Base-by-base conservation (phyloP, 2,888 invertebrate species). In the Drosophila mettleri region DNA sequence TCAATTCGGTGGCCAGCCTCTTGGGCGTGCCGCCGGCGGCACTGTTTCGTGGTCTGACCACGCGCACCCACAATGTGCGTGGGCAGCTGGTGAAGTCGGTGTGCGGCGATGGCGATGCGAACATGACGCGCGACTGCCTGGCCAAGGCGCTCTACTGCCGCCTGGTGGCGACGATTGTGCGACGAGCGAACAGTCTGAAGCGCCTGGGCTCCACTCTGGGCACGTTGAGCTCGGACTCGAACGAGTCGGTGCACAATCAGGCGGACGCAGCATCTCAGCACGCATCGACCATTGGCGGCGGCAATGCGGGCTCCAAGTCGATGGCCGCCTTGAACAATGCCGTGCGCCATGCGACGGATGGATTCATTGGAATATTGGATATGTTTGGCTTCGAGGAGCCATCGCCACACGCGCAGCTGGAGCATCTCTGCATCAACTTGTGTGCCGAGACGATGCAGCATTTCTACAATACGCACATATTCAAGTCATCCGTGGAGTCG, bases 361-460 rank as follows among this genome's bases (percentile, higher is more conserved):
- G 98, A 10, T 98, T 98, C 92, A 98, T 98, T 78, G 98, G 98
- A 43, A 98, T 98, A 89, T 93, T 98, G 60, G 98, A 98, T 92
- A 98, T 98, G 98, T 98, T 98, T 93, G 98, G 98, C 6, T 98
- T 98, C 93, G 98, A 98, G 93, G 97, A 97, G 91, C 96, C 97
- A 31, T 96, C 96, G 92, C 97, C 97, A 1, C 91, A 91, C 64
- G 96, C 97, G 85, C 97, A 97, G 79, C 93, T 98, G 81, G 98
- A 98, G 92, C 98, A 98, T 91, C 93, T 98, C 66, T 98, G 98
- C 93, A 97, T 98, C 87, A 98, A 98, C 93, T 93, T 98, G 69
- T 98, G 98, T 93, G 98, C 98, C 0, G 98, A 98, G 93, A 98
- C 98, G 33, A 97, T 98, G 97, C 98, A 98, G 92, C 98, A 98